Percentiles rank a stretch among this genome's conserved stretches.
phyloP scores from a whole-genome alignment of 2,888 invertebrate genomes.

The Agrilus mali region DNA sequence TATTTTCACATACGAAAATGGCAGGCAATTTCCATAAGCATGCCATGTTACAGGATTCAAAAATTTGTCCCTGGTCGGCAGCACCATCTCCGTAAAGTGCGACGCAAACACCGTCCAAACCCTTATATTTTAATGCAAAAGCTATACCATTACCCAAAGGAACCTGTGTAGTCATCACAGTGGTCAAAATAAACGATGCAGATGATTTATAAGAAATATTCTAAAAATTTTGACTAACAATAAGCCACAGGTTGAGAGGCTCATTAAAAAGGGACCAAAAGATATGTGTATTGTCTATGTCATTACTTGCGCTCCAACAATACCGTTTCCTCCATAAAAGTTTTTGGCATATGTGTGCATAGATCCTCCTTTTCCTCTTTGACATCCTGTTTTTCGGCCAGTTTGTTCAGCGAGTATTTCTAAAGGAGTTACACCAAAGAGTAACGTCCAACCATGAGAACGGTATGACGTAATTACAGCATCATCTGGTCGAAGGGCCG shows the following conservation, averaged over 20 bases:
- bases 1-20: slow-evolving; percentile 75
- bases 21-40: slow-evolving; percentile 68
- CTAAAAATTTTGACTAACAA: background rate
- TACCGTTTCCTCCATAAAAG: slow-evolving; percentile 97
- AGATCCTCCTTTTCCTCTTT: slow-evolving; percentile 95
- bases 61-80: slow-evolving; percentile 64
- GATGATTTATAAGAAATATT: background rate
- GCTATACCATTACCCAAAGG: slow-evolving; percentile 92
- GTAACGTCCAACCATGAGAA: slow-evolving; percentile 93
- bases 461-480: slow-evolving; percentile 80
- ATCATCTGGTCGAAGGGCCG: slow-evolving; percentile 48
- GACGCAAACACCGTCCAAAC: slow-evolving; percentile 75
- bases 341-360: slow-evolving; percentile 95
- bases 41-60: slow-evolving; percentile 66
- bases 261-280: too few species aligned
- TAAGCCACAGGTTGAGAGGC: too few species aligned
- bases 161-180: slow-evolving; percentile 42
- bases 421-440: slow-evolving; percentile 71
- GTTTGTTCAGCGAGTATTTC: slow-evolving; percentile 86
- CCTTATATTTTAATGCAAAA: slow-evolving; percentile 79
- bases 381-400: slow-evolving; percentile 75
- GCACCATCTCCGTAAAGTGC: slow-evolving; percentile 77
- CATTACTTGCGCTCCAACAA: slow-evolving; percentile 93
- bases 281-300: background rate
- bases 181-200: background rate